phyloP scores from a whole-genome alignment of 1,140 invertebrate species.

The Aricia agestis region DNA sequence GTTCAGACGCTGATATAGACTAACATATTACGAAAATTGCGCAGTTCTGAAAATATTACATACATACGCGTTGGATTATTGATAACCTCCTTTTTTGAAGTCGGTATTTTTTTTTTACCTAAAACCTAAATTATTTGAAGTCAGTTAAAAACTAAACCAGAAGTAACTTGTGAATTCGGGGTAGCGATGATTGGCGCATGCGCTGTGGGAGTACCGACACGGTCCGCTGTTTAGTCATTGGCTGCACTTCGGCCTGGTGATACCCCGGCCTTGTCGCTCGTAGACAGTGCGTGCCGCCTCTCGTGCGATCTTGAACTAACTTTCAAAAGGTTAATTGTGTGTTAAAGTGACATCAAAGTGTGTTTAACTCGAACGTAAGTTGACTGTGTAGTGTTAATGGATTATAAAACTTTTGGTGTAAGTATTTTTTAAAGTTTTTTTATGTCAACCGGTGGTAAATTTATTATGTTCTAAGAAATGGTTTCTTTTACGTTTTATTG shows the following conservation, averaged over 20 bases:
- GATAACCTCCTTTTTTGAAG: too few species aligned
- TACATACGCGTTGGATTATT: too few species aligned
- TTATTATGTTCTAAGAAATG: neutral
- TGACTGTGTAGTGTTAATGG: slow-evolving; percentile 6
- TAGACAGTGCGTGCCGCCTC: neutral
- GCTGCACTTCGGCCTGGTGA: slow-evolving; percentile 42
- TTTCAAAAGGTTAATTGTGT: slow-evolving; percentile 14
- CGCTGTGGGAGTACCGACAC: slow-evolving; percentile 50
- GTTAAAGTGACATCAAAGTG: slow-evolving; percentile 2
- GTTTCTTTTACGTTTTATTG: neutral
- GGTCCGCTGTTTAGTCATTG: slow-evolving; percentile 64
- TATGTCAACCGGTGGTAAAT: neutral
- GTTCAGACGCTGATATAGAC: too few species aligned
- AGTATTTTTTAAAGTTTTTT: neutral
- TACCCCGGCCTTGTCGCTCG: slow-evolving; percentile 30
- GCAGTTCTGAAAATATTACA: too few species aligned
- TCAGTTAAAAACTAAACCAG: slow-evolving; percentile 52
- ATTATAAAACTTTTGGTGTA: slow-evolving; percentile 7
- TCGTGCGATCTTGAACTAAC: slow-evolving; percentile 8
- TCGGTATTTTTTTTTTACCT: too few species aligned
- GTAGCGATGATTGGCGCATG: slow-evolving; percentile 56
- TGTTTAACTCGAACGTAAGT: neutral
- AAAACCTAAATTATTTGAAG: too few species aligned
- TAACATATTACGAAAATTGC: too few species aligned
- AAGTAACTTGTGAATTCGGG: slow-evolving; percentile 63